Conservation (phyloP, 2,113 vertebrate species). For the Amazona guildingii region DNA sequence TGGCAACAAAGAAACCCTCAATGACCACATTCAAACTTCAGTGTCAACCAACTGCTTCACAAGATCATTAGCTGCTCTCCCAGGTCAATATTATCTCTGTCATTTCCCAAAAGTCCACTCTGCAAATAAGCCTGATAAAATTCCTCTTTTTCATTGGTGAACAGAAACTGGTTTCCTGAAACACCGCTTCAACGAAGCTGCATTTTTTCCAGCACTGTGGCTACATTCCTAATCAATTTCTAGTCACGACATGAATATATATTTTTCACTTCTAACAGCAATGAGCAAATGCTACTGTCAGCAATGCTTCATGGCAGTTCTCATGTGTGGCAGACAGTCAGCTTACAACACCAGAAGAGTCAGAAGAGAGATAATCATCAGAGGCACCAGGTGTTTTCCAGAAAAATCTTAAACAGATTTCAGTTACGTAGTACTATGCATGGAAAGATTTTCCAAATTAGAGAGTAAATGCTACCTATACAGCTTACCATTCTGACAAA, state of each 20-base stretch:
- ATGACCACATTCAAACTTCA: neutral
- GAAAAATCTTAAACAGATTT: neutral
- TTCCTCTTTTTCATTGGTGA: neutral
- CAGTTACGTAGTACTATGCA: neutral
- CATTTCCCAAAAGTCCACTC: neutral
- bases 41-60: neutral
- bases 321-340: neutral
- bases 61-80: neutral
- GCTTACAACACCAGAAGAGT: neutral
- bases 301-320: neutral
- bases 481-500: neutral
- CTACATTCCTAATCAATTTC: neutral
- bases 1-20: neutral
- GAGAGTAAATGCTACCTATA: accelerated
- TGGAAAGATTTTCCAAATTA: neutral
- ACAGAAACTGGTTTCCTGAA: no score
- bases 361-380: neutral
- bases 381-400: neutral
- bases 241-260: neutral
- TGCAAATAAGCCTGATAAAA: neutral
- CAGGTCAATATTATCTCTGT: neutral
- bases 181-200: accelerated
- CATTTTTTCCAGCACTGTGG: neutral
- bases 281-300: neutral
- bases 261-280: neutral